These are phyloP conservation scores for Digitonthophagus gazella DNA, from an alignment of 2,888 invertebrate species.

Conservation along the genomic window DNA sequence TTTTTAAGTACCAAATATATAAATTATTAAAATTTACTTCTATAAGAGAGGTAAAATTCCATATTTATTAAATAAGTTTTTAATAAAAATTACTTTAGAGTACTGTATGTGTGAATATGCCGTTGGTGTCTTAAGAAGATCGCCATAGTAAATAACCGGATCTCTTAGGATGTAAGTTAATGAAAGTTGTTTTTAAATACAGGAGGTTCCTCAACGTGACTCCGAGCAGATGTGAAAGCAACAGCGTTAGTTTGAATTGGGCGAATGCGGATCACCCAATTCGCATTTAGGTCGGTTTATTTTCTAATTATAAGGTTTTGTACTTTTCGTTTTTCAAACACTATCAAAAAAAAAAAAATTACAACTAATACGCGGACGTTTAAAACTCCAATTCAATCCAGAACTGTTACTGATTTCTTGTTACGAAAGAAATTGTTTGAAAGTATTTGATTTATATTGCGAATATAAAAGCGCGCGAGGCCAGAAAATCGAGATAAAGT, in stretches of 20 bases:
- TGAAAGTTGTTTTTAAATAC: conserved; percentile 13
- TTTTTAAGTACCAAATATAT: too few species aligned
- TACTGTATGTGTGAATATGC: neutral
- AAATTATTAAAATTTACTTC: too few species aligned
- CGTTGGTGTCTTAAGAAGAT: neutral
- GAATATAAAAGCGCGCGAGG: too few species aligned
- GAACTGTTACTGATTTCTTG: too few species aligned
- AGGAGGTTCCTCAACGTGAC: conserved; percentile 13
- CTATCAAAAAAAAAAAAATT: neutral
- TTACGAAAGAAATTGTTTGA: neutral
- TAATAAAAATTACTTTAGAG: neutral
- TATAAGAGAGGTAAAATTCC: too few species aligned
- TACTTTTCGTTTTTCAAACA: neutral
- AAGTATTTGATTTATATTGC: neutral
- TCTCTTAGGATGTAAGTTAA: conserved; percentile 5
- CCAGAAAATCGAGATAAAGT: neutral
- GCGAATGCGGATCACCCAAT: conserved; percentile 13
- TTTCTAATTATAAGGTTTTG: conserved; percentile 5
- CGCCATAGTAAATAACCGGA: neutral
- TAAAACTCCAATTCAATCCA: too few species aligned
- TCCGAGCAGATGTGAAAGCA: conserved; percentile 12
- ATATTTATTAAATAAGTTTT: neutral
- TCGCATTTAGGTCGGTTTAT: conserved; percentile 17
- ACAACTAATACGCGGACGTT: too few species aligned
- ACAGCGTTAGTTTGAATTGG: conserved; percentile 11